Percentiles rank a stretch among this genome's conserved stretches.
These are phyloP conservation scores for Loriculus beryllinus DNA, from an alignment of 2,797 vertebrate species.

Conservation along the genomic window DNA sequence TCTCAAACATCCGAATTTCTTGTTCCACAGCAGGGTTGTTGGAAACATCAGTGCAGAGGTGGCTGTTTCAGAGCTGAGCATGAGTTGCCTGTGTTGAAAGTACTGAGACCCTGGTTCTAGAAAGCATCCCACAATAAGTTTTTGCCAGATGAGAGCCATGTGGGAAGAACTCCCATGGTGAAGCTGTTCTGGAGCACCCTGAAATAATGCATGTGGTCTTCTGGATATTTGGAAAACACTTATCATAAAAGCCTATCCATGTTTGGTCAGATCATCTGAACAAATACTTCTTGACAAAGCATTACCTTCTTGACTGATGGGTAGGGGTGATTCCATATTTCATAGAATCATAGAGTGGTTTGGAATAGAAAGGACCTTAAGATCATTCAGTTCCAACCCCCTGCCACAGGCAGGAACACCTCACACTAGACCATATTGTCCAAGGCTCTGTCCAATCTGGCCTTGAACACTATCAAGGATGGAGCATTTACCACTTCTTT, in stretches of 20 bases:
- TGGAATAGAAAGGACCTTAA: background rate
- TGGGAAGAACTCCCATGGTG: background rate
- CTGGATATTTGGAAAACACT: background rate
- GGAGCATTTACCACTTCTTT: background rate
- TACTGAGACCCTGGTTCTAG: background rate
- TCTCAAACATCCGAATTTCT: background rate
- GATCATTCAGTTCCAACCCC: background rate
- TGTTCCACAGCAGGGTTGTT: background rate
- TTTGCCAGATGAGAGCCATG: background rate
- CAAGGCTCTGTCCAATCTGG: background rate
- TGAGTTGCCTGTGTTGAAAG: background rate
- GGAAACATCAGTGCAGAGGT: background rate
- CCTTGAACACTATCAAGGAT: background rate
- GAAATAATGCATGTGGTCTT: rapidly evolving
- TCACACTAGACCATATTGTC: background rate
- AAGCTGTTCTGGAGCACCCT: background rate
- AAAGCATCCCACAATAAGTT: background rate
- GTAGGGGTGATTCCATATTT: background rate
- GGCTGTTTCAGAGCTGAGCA: background rate
- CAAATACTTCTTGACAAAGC: background rate
- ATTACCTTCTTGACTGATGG: background rate
- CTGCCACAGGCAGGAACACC: background rate
- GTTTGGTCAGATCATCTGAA: background rate
- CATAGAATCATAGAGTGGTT: background rate
- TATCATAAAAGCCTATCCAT: background rate